A percentile compares a stretch with the other conserved stretches of the same genome.
phyloP scores from a whole-genome alignment of 92 coral and sea anemone species.

The Parazoanthus swiftii region DNA sequence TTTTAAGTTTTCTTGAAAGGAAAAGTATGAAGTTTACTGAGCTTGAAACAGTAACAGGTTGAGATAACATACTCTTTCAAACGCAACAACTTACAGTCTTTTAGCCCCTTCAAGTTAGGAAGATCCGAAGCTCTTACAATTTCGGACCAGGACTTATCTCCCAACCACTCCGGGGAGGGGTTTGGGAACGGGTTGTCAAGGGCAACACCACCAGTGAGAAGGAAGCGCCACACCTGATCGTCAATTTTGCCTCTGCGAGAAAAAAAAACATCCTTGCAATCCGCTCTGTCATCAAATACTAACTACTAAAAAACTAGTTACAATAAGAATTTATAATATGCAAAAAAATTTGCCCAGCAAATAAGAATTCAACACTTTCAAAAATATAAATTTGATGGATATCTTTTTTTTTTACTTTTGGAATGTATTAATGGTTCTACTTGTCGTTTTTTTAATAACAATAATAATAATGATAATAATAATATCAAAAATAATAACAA shows the following conservation, averaged over 20 bases:
- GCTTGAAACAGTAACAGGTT: background rate
- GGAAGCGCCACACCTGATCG: slow-evolving; percentile 96
- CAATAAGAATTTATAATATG: no score
- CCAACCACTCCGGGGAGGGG: slow-evolving; percentile 97
- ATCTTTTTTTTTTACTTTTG: no score
- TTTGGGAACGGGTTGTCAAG: slow-evolving; percentile 97
- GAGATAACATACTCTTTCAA: background rate
- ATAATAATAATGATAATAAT: no score
- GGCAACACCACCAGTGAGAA: slow-evolving; percentile 97
- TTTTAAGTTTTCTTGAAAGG: no score
- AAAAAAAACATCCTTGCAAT: background rate
- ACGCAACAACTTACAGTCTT: slow-evolving; percentile 68
- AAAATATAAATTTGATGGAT: no score
- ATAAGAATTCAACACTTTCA: no score
- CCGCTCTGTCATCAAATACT: background rate
- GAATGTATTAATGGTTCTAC: no score
- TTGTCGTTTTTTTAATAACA: no score
- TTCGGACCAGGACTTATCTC: slow-evolving; percentile 96
- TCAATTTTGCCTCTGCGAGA: slow-evolving; percentile 78
- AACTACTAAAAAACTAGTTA: background rate
- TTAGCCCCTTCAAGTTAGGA: slow-evolving; percentile 86
- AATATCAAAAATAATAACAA: no score
- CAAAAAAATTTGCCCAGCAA: no score
- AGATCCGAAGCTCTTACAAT: slow-evolving; percentile 94
- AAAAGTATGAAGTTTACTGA: background rate